Evolutionary conservation across 2,888 invertebrate species (phyloP), one percentile per base, ranked within the genome.

Genomic region (Rhogogaster chlorosoma): DNA sequence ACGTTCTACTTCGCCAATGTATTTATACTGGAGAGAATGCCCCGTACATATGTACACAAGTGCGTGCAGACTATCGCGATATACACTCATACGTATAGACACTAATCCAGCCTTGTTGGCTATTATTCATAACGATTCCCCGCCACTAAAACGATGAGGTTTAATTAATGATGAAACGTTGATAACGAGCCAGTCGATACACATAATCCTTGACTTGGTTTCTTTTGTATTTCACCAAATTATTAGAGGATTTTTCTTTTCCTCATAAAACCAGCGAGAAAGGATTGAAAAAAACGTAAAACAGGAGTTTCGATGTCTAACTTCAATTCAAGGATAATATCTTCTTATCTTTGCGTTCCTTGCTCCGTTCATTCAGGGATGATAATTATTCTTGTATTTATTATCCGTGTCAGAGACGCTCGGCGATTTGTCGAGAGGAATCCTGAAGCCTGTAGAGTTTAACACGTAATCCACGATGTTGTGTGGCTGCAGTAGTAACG

Each of bases 101-200:
- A 61, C 38, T 57, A 61, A 80, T 80, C 80, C 80, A 80, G 18
- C 61, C 57, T 80, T 26, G 80, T 80, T 80, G 80, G 61, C 57
- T 80, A 61, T 80, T 80, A 61, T 61, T 80, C 57, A 61, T 80
- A 36, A 80, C 61, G 61, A 80, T 80, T 80, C 26, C 9, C 18
- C 4, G 29, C 38, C 15, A 61, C 49, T 15, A 61, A 80, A 80
- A 80, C 80, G 36, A 38, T 32, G 53, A 12, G 32, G 12, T 61
- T 36, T 80, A 61, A 80, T 80, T 80, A 80, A 61, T 80, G 36
- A 42, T 61, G 2, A 0, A 78, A 32, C 12, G 5, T 61, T 15
- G 32, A 80, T 36, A 38, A 38, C 80, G 22, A 53, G 22, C 10
- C 22, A 57, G 22, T 80, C 78, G 32, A 57, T 78, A n/a, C 18